These are phyloP conservation scores for Anisognathus igniventris DNA, from an alignment of 2,797 vertebrate species.

Conservation along the genomic window DNA sequence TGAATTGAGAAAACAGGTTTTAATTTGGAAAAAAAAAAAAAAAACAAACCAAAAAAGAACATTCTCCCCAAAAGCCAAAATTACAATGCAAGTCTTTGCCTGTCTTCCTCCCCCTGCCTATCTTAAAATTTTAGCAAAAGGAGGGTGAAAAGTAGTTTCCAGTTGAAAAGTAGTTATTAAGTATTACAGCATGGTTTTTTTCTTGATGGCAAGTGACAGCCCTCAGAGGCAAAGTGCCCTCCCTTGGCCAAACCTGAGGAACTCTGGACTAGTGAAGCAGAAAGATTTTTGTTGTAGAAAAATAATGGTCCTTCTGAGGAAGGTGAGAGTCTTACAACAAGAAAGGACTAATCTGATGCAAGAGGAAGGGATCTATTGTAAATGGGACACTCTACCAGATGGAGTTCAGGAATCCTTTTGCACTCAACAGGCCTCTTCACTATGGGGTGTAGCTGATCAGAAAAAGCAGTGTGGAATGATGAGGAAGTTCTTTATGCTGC, in stretches of 20 bases:
- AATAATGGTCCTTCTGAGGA: not conserved
- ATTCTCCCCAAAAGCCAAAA: not conserved
- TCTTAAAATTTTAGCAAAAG: not conserved
- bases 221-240: not conserved
- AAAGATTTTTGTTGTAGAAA: not conserved
- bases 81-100: not conserved
- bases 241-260: not conserved
- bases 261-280: not conserved
- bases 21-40: not conserved
- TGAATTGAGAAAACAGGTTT: not conserved
- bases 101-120: not conserved
- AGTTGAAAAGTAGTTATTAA: not conserved
- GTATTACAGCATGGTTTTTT: not conserved
- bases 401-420: not conserved
- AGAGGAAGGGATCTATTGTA: not conserved
- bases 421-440: not conserved
- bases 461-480: not conserved
- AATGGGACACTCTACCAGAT: not conserved
- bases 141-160: not conserved
- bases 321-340: not conserved
- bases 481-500: not conserved
- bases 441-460: not conserved
- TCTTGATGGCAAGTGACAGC: not conserved
- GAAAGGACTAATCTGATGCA: not conserved
- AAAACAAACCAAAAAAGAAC: not conserved